phyloP scores from a whole-genome alignment of 2,113 vertebrate species.

The Neotragus pygmaeus region DNA sequence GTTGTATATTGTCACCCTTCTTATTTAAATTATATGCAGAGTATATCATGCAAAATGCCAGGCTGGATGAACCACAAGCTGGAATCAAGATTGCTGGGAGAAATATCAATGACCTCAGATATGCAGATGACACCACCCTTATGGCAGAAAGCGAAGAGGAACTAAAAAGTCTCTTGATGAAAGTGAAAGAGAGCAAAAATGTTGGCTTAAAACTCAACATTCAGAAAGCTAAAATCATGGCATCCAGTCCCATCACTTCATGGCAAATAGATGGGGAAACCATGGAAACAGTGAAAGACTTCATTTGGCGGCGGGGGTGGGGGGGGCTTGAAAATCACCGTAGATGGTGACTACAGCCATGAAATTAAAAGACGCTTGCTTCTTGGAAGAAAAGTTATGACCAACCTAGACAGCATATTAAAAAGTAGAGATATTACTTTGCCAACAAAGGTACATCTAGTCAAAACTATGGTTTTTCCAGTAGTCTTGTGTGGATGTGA shows the following conservation, averaged over 20 bases:
- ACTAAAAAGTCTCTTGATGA: neutral
- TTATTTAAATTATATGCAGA: neutral
- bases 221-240: neutral
- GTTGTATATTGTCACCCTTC: neutral
- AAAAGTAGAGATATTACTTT: neutral
- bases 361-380: neutral
- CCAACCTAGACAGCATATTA: neutral
- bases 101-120: neutral
- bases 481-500: neutral
- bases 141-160: neutral
- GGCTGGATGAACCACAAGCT: neutral
- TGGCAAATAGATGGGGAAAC: neutral
- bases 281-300: neutral
- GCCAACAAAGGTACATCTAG: neutral
- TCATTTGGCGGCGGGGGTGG: too few relatives aligned
- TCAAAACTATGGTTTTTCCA: neutral
- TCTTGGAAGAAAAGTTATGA: neutral
- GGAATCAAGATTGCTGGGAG: neutral
- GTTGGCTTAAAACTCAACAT: neutral
- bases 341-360: neutral
- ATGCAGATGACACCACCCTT: neutral
- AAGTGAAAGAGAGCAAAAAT: neutral
- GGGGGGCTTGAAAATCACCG: neutral
- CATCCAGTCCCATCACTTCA: neutral
- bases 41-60: neutral